phyloP scores from a whole-genome alignment of 2,113 vertebrate genomes.

The Syngnathus floridae region DNA sequence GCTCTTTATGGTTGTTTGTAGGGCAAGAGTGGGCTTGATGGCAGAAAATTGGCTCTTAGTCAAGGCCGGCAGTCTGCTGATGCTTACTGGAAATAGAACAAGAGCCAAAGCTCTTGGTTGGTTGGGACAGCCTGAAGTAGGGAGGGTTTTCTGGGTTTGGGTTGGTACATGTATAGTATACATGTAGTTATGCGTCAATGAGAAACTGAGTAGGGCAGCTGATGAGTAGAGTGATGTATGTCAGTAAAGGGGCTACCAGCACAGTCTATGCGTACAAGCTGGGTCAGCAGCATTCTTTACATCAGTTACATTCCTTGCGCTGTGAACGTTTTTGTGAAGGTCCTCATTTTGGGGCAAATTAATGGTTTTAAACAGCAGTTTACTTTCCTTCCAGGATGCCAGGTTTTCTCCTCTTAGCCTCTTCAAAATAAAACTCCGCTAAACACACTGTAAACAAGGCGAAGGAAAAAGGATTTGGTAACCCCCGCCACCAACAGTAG shows the following conservation, averaged over 20 bases:
- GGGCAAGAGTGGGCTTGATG: constrained; percentile 61
- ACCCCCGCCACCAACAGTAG: too few species aligned
- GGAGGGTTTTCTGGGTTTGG: constrained; percentile 45
- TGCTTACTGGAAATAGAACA: constrained; percentile 75
- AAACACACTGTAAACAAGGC: too few species aligned
- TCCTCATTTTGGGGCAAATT: too few species aligned
- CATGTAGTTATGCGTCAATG: constrained; percentile 47
- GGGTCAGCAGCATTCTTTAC: background rate
- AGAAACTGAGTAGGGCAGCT: constrained; percentile 44
- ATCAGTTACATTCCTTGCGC: background rate
- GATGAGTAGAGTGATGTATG: constrained; percentile 14
- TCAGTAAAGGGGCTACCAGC: background rate
- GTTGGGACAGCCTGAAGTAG: constrained; percentile 40
- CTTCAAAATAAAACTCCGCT: too few species aligned
- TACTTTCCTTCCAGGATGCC: too few species aligned
- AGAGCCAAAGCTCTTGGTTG: constrained; percentile 51
- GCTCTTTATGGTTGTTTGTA: constrained; percentile 81
- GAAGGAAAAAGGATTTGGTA: too few species aligned
- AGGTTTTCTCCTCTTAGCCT: too few species aligned
- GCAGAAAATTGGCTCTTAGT: constrained; percentile 74
- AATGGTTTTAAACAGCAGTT: too few species aligned
- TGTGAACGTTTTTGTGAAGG: too few species aligned
- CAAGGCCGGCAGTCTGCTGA: constrained; percentile 74
- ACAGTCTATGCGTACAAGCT: background rate
- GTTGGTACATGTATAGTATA: constrained; percentile 45